Evolutionary conservation across 64 coral and sea anemone genomes (phyloP).

Genomic region (Dendrophyllia cribrosa): DNA sequence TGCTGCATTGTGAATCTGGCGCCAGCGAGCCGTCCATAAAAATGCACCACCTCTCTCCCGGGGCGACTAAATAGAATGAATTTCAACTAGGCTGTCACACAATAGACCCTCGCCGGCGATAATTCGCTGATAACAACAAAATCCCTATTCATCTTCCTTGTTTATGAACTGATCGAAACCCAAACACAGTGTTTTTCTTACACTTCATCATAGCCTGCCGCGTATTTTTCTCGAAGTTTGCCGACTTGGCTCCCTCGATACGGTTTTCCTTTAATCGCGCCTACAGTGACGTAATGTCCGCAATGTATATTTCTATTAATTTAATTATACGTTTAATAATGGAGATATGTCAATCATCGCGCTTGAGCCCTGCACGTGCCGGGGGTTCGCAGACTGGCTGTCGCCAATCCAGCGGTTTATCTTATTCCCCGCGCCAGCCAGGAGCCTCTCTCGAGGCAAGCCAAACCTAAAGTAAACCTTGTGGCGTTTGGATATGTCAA

Average conservation of each 20-base stretch:
- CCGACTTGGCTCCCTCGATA: neutral
- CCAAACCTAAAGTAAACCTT: constrained; percentile 61
- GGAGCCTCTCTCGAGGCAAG: neutral
- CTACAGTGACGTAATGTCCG: constrained; percentile 80
- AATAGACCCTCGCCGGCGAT: constrained; percentile 47
- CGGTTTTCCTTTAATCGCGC: neutral
- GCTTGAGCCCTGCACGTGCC: constrained; percentile 74
- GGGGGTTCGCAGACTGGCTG: constrained; percentile 76
- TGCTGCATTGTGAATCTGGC: constrained; percentile 78
- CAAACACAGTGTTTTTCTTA: neutral
- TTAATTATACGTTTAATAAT: constrained; percentile 97
- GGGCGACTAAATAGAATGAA: constrained; percentile 85
- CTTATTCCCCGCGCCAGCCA: constrained; percentile 55
- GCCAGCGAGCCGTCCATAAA: constrained; percentile 74
- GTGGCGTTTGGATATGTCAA: constrained; percentile 23
- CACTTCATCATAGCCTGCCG: neutral
- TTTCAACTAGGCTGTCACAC: constrained; percentile 66
- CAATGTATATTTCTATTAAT: constrained; percentile 94
- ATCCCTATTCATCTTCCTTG: neutral
- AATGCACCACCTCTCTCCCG: constrained; percentile 76
- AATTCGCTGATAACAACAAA: constrained; percentile 42
- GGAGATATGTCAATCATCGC: constrained; percentile 87
- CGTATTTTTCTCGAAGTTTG: neutral
- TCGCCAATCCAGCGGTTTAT: constrained; percentile 92
- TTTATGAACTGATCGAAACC: neutral